Evolutionary conservation across 2,797 vertebrate species (phyloP).

Genomic region (Petrocephalus sullivani): DNA sequence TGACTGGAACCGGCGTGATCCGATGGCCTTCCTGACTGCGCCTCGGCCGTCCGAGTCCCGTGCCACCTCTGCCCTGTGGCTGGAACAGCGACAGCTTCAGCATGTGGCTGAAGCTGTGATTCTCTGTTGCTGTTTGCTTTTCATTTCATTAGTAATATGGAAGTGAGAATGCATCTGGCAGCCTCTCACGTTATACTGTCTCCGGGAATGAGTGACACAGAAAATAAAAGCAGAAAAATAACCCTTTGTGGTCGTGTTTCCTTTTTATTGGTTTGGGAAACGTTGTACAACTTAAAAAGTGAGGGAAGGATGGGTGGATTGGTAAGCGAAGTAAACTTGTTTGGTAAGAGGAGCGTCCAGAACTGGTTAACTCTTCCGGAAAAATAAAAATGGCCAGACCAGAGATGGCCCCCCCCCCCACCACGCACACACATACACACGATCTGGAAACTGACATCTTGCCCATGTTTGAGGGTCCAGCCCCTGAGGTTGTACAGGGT

Average conservation of each 20-base stretch:
- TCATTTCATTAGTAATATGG: constrained; percentile 39
- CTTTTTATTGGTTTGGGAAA: background rate
- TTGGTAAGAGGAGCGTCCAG: background rate
- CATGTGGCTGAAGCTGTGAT: constrained; percentile 36
- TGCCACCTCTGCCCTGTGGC: constrained; percentile 26
- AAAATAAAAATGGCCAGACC: background rate
- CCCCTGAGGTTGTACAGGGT: background rate
- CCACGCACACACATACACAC: background rate
- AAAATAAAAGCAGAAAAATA: constrained; percentile 39
- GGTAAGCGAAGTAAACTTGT: background rate
- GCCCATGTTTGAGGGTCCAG: background rate
- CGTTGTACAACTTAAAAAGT: background rate
- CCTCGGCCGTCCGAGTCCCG: constrained; percentile 35
- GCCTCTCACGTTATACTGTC: constrained; percentile 31
- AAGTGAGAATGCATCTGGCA: background rate
- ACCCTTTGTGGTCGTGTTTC: background rate
- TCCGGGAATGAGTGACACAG: constrained; percentile 50
- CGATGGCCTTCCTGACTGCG: background rate
- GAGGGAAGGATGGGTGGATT: background rate
- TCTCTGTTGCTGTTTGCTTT: constrained; percentile 49
- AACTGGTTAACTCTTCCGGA: background rate
- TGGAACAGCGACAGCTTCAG: constrained; percentile 51
- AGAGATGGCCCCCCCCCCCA: background rate
- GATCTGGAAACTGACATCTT: background rate
- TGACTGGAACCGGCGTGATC: background rate